These are phyloP conservation scores for Quiscalus mexicanus DNA, from an alignment of 2,113 vertebrate species.

Conservation along the genomic window DNA sequence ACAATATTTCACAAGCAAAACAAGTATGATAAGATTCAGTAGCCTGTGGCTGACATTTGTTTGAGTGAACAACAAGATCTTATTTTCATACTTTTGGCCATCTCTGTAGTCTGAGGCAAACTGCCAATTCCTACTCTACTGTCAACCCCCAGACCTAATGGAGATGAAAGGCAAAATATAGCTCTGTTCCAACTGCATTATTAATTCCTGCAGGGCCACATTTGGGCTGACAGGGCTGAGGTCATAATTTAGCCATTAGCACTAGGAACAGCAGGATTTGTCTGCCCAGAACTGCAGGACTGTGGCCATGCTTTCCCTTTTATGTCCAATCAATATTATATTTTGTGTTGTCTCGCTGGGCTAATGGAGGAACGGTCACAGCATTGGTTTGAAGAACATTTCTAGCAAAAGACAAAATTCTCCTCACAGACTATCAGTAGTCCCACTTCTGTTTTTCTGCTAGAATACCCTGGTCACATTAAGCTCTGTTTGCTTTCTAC, in stretches of 20 bases:
- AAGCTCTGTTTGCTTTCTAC: background rate
- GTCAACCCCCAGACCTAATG: slow-evolving; percentile 55
- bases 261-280: background rate
- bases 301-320: background rate
- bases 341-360: background rate
- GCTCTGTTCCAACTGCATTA: slow-evolving; percentile 53
- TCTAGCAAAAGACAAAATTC: background rate
- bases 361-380: background rate
- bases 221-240: slow-evolving; percentile 15
- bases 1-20: slow-evolving; percentile 43
- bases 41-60: slow-evolving; percentile 42
- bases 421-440: background rate
- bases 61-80: background rate
- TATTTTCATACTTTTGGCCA: slow-evolving; percentile 60
- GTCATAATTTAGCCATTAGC: slow-evolving; percentile 60
- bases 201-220: slow-evolving; percentile 59
- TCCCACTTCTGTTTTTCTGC: background rate
- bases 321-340: slow-evolving; percentile 36
- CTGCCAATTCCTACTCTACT: slow-evolving; percentile 23
- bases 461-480: background rate
- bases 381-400: background rate
- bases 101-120: slow-evolving; percentile 38
- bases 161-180: slow-evolving; percentile 69
- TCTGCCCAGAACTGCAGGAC: slow-evolving; percentile 28
- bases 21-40: slow-evolving; percentile 47